Percentiles rank a stretch among this genome's conserved stretches.
These are phyloP conservation scores for Phenganax subtilis DNA, from an alignment of 92 coral and sea anemone species.

Conservation along the genomic window DNA sequence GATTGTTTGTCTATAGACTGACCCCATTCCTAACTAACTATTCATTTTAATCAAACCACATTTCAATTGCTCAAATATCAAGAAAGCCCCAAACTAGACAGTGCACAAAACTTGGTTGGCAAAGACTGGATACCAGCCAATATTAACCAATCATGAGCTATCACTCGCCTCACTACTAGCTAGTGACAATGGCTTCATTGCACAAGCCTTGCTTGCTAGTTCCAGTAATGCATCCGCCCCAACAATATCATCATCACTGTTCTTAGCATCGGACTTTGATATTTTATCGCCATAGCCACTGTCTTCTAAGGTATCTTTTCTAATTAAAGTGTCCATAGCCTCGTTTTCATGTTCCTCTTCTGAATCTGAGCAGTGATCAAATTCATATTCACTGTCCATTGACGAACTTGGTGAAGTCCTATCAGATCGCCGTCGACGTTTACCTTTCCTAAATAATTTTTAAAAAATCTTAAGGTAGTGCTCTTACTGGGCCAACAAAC, in stretches of 20 bases:
- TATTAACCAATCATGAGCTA: conserved; percentile 15
- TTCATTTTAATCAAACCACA: too few relatives aligned
- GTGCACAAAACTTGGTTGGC: not conserved
- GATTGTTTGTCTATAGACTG: too few relatives aligned
- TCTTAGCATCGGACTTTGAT: not conserved
- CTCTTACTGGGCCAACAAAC: too few relatives aligned
- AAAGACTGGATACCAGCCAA: conserved; percentile 14
- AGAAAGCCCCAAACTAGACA: too few relatives aligned
- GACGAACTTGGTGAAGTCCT: conserved; percentile 84
- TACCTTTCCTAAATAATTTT: conserved; percentile 26
- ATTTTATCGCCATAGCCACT: conserved; percentile 85
- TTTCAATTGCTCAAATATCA: too few relatives aligned
- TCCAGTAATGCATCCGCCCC: conserved; percentile 95
- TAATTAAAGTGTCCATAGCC: conserved; percentile 73
- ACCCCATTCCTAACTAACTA: too few relatives aligned
- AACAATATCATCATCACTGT: conserved; percentile 58
- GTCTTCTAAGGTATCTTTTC: conserved; percentile 77
- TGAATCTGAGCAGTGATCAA: conserved; percentile 86
- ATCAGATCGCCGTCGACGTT: conserved; percentile 52
- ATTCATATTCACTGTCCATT: conserved; percentile 92
- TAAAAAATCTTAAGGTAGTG: too few relatives aligned
- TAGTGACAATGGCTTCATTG: conserved; percentile 31
- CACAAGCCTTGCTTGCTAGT: conserved; percentile 86
- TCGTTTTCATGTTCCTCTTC: conserved; percentile 83
- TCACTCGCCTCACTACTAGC: conserved; percentile 31